Conservation (phyloP, 92 coral and sea anemone genomes). For the Epizoanthus stellaris region DNA sequence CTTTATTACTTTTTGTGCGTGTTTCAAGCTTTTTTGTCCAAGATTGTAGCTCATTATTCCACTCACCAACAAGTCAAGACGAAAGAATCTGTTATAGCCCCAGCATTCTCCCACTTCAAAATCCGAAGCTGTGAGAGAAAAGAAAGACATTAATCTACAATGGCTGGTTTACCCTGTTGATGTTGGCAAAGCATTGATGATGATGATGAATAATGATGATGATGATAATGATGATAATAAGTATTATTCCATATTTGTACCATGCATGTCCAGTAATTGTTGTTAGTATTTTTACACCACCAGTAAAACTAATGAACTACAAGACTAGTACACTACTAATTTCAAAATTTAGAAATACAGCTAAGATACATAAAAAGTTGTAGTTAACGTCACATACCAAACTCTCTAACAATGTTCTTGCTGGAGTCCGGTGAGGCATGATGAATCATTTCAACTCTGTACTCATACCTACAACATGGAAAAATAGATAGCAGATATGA, state of each 20-base stretch:
- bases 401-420: constrained; percentile 96
- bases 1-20: too few species aligned
- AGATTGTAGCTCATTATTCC: neutral
- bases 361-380: too few species aligned
- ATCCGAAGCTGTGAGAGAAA: constrained; percentile 84
- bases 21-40: too few species aligned
- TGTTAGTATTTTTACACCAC: too few species aligned
- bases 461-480: constrained; percentile 78
- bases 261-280: too few species aligned
- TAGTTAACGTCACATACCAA: constrained; percentile 72
- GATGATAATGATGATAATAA: too few species aligned
- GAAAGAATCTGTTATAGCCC: constrained; percentile 98
- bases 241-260: too few species aligned
- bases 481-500: neutral
- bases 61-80: constrained; percentile 96
- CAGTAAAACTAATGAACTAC: too few species aligned
- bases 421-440: constrained; percentile 99
- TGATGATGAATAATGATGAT: neutral
- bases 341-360: too few species aligned
- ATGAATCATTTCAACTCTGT: constrained; percentile 97
- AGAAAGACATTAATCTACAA: neutral
- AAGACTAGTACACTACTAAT: too few species aligned
- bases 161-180: neutral
- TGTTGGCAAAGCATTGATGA: neutral
- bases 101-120: constrained; percentile 99